Evolutionary conservation across 2,888 invertebrate species (phyloP), one percentile per base, ranked within the genome.

Genomic region (Ditula angustiorana): DNA sequence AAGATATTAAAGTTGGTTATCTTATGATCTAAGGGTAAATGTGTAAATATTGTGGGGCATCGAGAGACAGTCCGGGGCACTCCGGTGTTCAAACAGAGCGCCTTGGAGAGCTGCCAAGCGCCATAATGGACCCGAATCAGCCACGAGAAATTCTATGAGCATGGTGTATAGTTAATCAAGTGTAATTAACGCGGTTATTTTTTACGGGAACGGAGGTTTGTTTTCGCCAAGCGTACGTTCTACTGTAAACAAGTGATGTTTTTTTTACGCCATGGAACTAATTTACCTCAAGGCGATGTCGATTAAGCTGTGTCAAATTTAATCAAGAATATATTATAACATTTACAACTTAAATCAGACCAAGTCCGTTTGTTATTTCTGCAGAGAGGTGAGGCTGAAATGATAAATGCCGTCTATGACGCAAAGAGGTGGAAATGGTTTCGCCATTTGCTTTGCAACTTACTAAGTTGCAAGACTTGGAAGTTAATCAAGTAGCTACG

Each of bases 11-110:
- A 33, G 35, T 41, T 16, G 53, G 33, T 35, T 35, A 35, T 46
- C 44, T 35, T 35, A 35, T 46, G 33, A 50, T 57, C 46, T 35
- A 28, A 53, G 33, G 33, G 28, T 11, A 24, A 23, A 28, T 46
- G 63, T 53, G 53, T 53, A 58, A 64, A 64, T 64, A 59, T 64
- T 59, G 46, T 59, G 64, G 58, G 41, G 33, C 30, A 47, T 26
- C 10, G 23, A 21, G 46, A 35, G 56, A 37, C 33, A 47, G 46
- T 23, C 16, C 49, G 16, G 52, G 33, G 28, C 63, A 26, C 58
- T 63, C 52, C 13, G 46, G 46, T 47, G 64, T 28, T 53, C 46
- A 59, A 64, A 64, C 64, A 59, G 35, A 50, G 30, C 55, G 30
- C 23, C 19, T 47, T 64, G 64, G 64, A 53, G 5, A 11, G 46